These are phyloP conservation scores for Hypomesus transpacificus DNA, from an alignment of 2,113 vertebrate species.

Conservation along the genomic window DNA sequence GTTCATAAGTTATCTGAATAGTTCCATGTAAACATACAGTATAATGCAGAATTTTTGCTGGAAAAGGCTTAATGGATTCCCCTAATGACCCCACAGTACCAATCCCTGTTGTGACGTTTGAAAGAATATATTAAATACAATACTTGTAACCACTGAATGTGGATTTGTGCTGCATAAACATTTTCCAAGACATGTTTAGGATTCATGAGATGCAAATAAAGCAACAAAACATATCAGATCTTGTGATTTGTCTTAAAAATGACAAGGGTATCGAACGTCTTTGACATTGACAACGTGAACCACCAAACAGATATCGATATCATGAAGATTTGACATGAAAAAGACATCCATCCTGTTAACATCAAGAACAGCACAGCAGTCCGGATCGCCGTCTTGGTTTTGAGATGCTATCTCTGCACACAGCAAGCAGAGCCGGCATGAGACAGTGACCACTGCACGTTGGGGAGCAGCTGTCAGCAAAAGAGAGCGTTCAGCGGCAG, in stretches of 20 bases:
- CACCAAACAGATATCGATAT: constrained; percentile 3
- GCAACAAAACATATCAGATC: not conserved
- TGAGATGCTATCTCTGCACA: constrained; percentile 6
- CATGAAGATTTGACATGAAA: not conserved
- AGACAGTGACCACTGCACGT: constrained; percentile 16
- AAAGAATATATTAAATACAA: too few species aligned
- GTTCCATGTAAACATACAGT: too few species aligned
- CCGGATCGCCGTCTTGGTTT: not conserved
- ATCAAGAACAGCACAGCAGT: not conserved
- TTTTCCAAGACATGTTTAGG: not conserved
- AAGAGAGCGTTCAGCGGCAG: constrained; percentile 8
- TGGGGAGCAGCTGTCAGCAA: constrained; percentile 9
- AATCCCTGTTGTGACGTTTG: too few species aligned
- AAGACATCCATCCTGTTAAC: not conserved
- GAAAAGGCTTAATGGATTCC: too few species aligned
- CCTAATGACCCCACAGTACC: too few species aligned
- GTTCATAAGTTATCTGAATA: too few species aligned
- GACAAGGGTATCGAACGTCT: not conserved
- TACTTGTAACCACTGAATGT: too few species aligned
- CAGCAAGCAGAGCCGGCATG: not conserved
- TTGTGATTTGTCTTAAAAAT: not conserved
- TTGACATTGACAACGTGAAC: too few species aligned
- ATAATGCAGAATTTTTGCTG: too few species aligned
- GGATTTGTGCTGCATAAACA: too few species aligned
- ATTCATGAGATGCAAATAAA: not conserved